These are phyloP conservation scores for Odontophorus gujanensis DNA, from an alignment of 2,113 vertebrate genomes.

Conservation along the genomic window DNA sequence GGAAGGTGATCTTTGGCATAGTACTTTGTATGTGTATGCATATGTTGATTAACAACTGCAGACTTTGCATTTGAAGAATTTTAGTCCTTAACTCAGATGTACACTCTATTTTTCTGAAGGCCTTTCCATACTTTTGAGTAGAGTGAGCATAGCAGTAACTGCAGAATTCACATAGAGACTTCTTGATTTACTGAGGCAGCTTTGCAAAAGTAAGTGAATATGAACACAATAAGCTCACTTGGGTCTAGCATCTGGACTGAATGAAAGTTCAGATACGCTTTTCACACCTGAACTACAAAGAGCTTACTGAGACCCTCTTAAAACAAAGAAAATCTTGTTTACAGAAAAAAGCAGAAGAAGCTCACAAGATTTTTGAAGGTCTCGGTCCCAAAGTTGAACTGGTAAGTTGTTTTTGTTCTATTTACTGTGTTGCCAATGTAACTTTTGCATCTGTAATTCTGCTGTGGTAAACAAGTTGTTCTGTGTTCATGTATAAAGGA, in stretches of 20 bases:
- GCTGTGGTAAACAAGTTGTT: background rate
- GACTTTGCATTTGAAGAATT: background rate
- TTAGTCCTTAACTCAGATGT: background rate
- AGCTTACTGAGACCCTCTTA: background rate
- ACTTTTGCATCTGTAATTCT: background rate
- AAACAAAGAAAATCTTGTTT: constrained; percentile 54
- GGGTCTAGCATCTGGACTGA: background rate
- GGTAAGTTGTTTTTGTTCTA: constrained; percentile 78
- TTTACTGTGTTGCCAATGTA: background rate
- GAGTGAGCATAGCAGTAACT: background rate
- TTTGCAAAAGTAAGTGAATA: background rate
- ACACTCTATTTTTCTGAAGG: background rate
- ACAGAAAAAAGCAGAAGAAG: constrained; percentile 99
- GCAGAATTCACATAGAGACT: background rate
- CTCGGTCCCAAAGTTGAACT: constrained; percentile 97
- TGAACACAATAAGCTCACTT: background rate
- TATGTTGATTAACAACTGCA: background rate
- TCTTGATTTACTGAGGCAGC: background rate
- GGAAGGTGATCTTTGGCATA: background rate
- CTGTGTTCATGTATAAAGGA: background rate
- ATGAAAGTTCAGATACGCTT: background rate
- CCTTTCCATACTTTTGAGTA: background rate
- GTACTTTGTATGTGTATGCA: background rate
- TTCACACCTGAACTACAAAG: background rate
- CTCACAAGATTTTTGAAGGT: constrained; percentile 98